phyloP scores from a whole-genome alignment of 2,113 vertebrate species.

The Periophthalmodon schlosseri region DNA sequence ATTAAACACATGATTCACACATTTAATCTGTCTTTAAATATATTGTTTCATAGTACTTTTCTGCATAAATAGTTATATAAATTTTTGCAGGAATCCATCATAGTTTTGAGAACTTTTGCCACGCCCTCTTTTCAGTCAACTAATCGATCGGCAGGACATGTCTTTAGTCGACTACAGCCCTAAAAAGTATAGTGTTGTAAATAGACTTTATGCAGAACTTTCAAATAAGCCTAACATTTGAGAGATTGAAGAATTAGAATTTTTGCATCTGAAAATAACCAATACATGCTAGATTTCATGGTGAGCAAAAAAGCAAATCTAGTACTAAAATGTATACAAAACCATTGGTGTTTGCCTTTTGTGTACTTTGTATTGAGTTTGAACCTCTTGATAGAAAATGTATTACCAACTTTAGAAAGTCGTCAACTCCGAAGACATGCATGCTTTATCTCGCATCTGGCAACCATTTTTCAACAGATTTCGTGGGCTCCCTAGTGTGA shows the following conservation, averaged over 20 bases:
- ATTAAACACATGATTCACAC: no score
- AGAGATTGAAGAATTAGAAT: neutral
- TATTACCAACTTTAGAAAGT: neutral
- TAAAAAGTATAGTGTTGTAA: neutral
- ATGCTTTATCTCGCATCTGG: constrained; percentile 7
- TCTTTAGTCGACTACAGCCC: no score
- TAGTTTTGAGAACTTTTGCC: no score
- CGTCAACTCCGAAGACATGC: constrained; percentile 6
- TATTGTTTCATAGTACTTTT: no score
- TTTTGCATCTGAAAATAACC: neutral
- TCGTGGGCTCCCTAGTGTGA: neutral
- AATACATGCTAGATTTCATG: no score
- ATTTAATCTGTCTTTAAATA: no score
- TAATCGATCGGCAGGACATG: no score
- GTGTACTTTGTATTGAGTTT: neutral
- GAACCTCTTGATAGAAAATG: neutral
- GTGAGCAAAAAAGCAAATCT: neutral
- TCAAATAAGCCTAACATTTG: neutral
- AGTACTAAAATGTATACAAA: neutral
- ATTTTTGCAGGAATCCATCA: no score
- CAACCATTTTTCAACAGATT: constrained; percentile 10
- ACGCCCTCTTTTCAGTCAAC: no score
- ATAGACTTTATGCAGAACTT: neutral
- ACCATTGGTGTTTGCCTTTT: neutral
- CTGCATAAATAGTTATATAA: no score